Base-by-base conservation (phyloP, 2,888 invertebrate species). In the Pogonocherus hispidulus region DNA sequence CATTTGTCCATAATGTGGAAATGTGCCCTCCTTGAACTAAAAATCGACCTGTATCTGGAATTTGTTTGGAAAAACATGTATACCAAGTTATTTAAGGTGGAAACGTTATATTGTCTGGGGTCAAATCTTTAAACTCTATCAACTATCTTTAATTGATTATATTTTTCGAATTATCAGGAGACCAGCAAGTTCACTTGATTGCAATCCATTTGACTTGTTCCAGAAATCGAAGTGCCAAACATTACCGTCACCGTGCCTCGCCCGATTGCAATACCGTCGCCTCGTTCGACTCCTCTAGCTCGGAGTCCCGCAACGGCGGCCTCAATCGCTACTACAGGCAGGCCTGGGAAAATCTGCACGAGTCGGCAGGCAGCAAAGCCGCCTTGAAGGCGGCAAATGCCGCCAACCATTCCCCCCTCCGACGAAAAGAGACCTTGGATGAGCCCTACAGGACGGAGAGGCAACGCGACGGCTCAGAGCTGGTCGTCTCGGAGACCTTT, bases 281-380 rank as follows among this genome's bases (percentile, higher is more conserved):
- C 57, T 95, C 96, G 16, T 93, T 95, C 83, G 95, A 94, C 83
- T 95, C 95, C 59, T 94, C 95, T 57, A 93, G 94, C 57, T 94
- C 94, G 0, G 95, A 95, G 81, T 94, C 94, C 6, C 90, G 94
- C 57, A 91, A 92, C 79, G 90, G 90, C 22, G 90, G 90, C 16
- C 88, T 97, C 71, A 96, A 95, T 84, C 90, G 95, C 67, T 96
- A 94, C 86, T 96, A 96, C 86, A 90, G 95, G 23, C 94, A 95
- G 84, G 96, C 96, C 1, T 97, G 97, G 97, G 96, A 96, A 84
- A 95, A 96, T 84, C 89, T 97, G 2, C 94, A 95, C 83, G 94
- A 95, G 83, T 92, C 93, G 3, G 91, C 94, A 2, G 91, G 90
- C 0, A 89, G 89, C 19, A 91, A 91, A 80, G 80, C 83, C 0